These are phyloP conservation scores for Scarus forsteni DNA, from an alignment of 2,797 vertebrate genomes.

Conservation along the genomic window DNA sequence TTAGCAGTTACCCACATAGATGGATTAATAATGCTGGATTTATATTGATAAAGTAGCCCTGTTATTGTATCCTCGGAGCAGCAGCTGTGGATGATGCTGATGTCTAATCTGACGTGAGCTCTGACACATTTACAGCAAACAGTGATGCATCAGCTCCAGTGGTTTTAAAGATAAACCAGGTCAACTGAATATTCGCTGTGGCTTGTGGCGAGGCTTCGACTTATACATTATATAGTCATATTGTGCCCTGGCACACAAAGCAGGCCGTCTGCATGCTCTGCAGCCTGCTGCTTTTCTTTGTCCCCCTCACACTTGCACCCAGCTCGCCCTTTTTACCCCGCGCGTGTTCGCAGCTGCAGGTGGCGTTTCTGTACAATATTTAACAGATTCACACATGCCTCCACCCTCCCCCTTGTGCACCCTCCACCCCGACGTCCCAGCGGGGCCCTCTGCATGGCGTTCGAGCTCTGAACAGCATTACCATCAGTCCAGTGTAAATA, in stretches of 20 bases:
- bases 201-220: slow-evolving; percentile 64
- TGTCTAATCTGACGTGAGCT: slow-evolving; percentile 49
- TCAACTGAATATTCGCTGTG: slow-evolving; percentile 80
- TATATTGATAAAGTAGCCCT: too few relatives aligned
- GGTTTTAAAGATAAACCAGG: slow-evolving; percentile 77
- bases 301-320: slow-evolving; percentile 52
- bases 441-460: slow-evolving; percentile 76
- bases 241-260: slow-evolving; percentile 39
- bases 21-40: not conserved
- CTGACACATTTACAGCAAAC: slow-evolving; percentile 68
- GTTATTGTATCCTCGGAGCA: slow-evolving; percentile 34
- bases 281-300: slow-evolving; percentile 50
- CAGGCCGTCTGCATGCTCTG: slow-evolving; percentile 48
- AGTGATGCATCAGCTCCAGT: slow-evolving; percentile 60
- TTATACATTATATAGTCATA: slow-evolving; percentile 74
- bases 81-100: slow-evolving; percentile 42
- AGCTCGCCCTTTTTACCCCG: slow-evolving; percentile 69
- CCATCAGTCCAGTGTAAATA: slow-evolving; percentile 93
- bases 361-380: slow-evolving; percentile 88
- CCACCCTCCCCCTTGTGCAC: slow-evolving; percentile 35
- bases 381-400: slow-evolving; percentile 84
- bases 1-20: not conserved
- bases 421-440: slow-evolving; percentile 63
- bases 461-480: slow-evolving; percentile 87
- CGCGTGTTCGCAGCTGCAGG: slow-evolving; percentile 85